phyloP scores from a whole-genome alignment of 1,140 invertebrate genomes.

The Listronotus bonariensis region DNA sequence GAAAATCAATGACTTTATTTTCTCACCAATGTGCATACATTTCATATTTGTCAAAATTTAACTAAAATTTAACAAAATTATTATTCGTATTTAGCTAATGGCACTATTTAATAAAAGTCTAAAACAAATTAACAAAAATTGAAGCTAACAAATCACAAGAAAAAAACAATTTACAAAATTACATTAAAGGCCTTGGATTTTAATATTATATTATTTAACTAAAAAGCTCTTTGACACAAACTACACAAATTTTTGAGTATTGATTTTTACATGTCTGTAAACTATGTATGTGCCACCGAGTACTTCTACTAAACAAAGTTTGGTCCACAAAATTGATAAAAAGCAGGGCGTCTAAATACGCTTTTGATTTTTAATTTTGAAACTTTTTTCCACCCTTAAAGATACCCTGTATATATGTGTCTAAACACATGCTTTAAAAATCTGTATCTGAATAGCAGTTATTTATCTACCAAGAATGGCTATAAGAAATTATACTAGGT shows the following conservation, averaged over 20 bases:
- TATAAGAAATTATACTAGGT: no score
- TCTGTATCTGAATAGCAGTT: no score
- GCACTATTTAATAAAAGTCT: not conserved
- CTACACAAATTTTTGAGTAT: slow-evolving; percentile 15
- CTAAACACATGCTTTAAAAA: no score
- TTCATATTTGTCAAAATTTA: no score
- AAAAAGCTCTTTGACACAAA: slow-evolving; percentile 9
- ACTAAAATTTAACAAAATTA: no score
- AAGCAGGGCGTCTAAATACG: slow-evolving; percentile 6
- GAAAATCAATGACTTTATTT: no score
- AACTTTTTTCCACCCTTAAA: no score
- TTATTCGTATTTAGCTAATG: no score
- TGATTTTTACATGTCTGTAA: slow-evolving; percentile 2
- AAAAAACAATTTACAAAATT: not conserved
- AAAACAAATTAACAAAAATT: not conserved
- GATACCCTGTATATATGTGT: no score
- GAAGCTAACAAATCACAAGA: not conserved
- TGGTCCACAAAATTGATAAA: slow-evolving; percentile 26
- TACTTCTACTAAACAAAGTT: slow-evolving; percentile 7
- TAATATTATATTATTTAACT: slow-evolving; percentile 1
- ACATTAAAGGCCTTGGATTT: slow-evolving; percentile 11
- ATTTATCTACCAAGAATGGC: no score
- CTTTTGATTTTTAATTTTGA: no score
- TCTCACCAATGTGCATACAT: no score
- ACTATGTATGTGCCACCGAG: not conserved